Percentiles rank a stretch among this genome's conserved stretches.
phyloP scores from a whole-genome alignment of 2,888 invertebrate species.

The Lottia gigantea region DNA sequence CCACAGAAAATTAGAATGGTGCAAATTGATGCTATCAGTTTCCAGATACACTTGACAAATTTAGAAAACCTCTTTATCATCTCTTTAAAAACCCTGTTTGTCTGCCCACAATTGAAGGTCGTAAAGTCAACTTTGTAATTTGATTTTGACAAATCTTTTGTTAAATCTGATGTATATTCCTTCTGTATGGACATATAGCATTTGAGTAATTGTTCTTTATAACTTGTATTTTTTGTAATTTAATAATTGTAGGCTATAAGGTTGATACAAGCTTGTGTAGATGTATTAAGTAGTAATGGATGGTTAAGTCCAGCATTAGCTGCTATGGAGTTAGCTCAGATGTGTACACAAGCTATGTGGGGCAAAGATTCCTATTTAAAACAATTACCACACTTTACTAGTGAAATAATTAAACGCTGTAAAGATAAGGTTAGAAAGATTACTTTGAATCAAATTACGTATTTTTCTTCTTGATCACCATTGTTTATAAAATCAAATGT shows the following conservation, averaged over 20 bases:
- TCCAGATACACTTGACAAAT: too few relatives aligned
- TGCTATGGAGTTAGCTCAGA: constrained; percentile 99
- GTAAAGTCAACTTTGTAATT: too few relatives aligned
- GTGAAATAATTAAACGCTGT: constrained; percentile 89
- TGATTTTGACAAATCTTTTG: too few relatives aligned
- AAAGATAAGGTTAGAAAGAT: constrained; percentile 79
- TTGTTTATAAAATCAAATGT: too few relatives aligned
- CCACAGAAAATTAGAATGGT: too few relatives aligned
- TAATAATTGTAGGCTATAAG: constrained; percentile 53
- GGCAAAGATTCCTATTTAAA: constrained; percentile 97
- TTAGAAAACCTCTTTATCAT: too few relatives aligned
- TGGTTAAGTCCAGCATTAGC: constrained; percentile 98
- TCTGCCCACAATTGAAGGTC: too few relatives aligned
- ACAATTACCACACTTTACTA: constrained; percentile 94
- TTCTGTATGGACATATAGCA: neutral
- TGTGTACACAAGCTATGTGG: constrained; percentile 99
- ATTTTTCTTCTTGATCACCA: too few relatives aligned
- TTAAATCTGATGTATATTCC: neutral
- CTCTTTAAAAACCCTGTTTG: too few relatives aligned
- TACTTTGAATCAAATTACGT: too few relatives aligned
- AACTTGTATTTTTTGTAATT: constrained; percentile 10
- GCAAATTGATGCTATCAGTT: too few relatives aligned
- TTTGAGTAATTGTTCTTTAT: neutral
- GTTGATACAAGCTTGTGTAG: constrained; percentile 81
- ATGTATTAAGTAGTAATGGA: constrained; percentile 93